Base-by-base conservation (phyloP, 1,140 invertebrate genomes). In the Drosophila seguyi region DNA sequence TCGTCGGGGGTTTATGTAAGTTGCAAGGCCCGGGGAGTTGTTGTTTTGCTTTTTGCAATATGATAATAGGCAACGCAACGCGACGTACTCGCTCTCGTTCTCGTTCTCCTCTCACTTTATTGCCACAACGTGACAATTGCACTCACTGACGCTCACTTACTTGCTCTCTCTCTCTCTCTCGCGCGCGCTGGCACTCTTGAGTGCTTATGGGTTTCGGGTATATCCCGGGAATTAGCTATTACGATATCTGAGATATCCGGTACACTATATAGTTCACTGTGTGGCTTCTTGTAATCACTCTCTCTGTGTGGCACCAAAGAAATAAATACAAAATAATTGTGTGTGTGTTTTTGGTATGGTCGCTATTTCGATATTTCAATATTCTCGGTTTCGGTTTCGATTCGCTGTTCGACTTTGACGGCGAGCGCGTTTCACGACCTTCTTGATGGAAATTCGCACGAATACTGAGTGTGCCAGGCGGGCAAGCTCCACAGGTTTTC, bases 361-460 rank as follows among this genome's bases (percentile, higher is more conserved):
- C 31, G 45, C 18, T 67, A 29, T 73, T 36, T 48, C 25, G 20
- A 20, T n/a, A n/a, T n/a, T 34, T 22, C 10, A 27, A 18, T 20
- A 45, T 45, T 6, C 31, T 31, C n/a, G n/a, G n/a, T 39, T 57
- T 27, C 16, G 14, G 13, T 71, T 10, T 47, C 3, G 18, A n/a
- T 41, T 52, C n/a, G 50, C 25, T 27, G 10, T 45, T 41, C 42
- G 20, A 34, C 47, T 62, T 10, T 4, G n/a, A 8, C 27, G n/a
- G 25, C 60, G 29, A 44, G 61, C 44, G 66, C 36, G 38, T 29
- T 39, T 22, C 38, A 53, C 73, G 77, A 88, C 84, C 73, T 78
- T 78, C 77, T 84, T 71, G 84, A 67, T 81, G 72, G 59, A 67
- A 74, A 81, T 53, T 75, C 73, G 58, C 60, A 63, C 77, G 60